Evolutionary conservation across 2,113 vertebrate species (phyloP).

Genomic region (Pelecanoides urinatrix): DNA sequence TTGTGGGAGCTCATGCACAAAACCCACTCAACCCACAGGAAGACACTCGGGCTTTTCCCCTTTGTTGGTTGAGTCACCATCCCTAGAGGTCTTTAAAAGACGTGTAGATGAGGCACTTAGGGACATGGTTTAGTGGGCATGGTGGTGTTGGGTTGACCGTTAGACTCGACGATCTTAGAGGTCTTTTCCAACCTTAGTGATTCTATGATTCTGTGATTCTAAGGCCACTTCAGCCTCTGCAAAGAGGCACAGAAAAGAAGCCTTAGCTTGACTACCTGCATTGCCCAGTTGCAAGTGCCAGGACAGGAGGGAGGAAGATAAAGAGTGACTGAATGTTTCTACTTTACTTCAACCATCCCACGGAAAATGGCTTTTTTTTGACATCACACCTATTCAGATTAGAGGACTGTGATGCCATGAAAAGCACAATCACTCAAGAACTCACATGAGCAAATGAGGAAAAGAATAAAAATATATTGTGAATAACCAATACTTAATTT

Average conservation of each 20-base stretch:
- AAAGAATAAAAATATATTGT: background rate
- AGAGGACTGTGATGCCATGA: background rate
- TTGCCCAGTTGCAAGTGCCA: background rate
- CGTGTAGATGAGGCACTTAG: no score
- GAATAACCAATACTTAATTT: background rate
- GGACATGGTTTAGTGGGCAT: no score
- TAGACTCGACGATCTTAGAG: no score
- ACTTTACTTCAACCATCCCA: background rate
- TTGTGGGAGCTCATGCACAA: background rate
- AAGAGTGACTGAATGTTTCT: background rate
- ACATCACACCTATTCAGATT: background rate
- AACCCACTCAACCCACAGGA: background rate
- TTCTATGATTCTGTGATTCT: background rate
- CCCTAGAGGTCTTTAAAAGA: no score
- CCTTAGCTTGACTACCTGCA: background rate
- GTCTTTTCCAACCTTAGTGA: no score
- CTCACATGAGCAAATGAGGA: background rate
- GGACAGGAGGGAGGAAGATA: background rate
- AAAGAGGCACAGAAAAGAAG: background rate
- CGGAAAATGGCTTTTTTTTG: background rate
- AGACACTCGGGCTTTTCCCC: background rate
- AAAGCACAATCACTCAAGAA: background rate
- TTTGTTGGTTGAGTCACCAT: background rate
- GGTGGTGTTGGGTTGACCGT: no score
- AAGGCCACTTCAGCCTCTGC: background rate